Conservation (phyloP, 1,140 invertebrate species). For the Psix sp. region DNA sequence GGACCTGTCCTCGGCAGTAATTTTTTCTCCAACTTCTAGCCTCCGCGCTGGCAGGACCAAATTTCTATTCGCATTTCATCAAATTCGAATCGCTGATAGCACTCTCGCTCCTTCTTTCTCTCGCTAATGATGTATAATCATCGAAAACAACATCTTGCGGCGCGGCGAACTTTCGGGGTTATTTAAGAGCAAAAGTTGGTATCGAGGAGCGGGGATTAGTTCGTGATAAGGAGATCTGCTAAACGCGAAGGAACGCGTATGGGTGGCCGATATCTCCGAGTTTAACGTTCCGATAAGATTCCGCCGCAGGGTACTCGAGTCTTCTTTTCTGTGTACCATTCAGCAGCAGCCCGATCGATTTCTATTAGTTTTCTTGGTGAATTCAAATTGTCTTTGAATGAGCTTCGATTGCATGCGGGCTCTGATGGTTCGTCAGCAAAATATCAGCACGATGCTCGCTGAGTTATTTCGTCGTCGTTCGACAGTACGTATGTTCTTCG, state of each 20-base stretch:
- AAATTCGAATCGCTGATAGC: constrained; percentile 13
- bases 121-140: constrained; percentile 41
- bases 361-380: constrained; percentile 16
- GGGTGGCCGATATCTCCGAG: constrained; percentile 26
- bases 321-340: constrained; percentile 21
- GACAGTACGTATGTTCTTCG: constrained; percentile 4
- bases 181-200: constrained; percentile 20
- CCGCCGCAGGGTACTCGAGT: constrained; percentile 15
- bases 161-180: constrained; percentile 16
- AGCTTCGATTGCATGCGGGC: neutral
- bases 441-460: neutral
- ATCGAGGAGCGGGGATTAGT: constrained; percentile 32
- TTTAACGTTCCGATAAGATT: constrained; percentile 34
- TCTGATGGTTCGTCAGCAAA: constrained; percentile 3
- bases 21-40: too few relatives aligned
- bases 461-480: constrained; percentile 3
- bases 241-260: constrained; percentile 46
- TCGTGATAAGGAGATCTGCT: constrained; percentile 51
- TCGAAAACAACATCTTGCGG: constrained; percentile 12
- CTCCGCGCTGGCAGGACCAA: too few relatives aligned
- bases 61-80: too few relatives aligned
- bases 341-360: constrained; percentile 17
- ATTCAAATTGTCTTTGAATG: constrained; percentile 34
- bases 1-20: too few relatives aligned
- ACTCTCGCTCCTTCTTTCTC: too few relatives aligned